Conservation (phyloP, 1,140 invertebrate genomes). For the Trialeurodes vaporariorum region DNA sequence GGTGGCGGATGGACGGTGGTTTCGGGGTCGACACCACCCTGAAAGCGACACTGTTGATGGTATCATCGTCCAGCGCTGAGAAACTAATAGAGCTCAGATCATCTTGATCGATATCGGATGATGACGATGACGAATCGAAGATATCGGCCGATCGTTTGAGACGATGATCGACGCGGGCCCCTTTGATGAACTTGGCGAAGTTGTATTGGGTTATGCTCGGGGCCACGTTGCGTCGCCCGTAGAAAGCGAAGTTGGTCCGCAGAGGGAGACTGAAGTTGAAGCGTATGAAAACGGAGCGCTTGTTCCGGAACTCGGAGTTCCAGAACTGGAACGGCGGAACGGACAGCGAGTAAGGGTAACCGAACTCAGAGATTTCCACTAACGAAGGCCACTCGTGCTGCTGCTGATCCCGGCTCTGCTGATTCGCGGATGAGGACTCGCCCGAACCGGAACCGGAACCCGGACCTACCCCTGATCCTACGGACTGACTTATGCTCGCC, state of each 20-base stretch:
- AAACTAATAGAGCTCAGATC: not conserved
- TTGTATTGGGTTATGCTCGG: slow-evolving; percentile 93
- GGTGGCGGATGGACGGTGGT: not conserved
- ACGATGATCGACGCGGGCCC: slow-evolving; percentile 63
- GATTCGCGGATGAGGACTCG: no score
- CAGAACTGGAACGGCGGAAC: slow-evolving; percentile 83
- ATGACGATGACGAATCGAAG: no score
- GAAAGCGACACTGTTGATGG: no score
- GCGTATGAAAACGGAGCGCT: slow-evolving; percentile 71
- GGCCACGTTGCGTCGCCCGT: slow-evolving; percentile 78
- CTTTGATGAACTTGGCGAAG: slow-evolving; percentile 83
- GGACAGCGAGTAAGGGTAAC: slow-evolving; percentile 61
- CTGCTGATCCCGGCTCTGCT: slow-evolving; percentile 3
- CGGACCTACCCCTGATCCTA: not conserved
- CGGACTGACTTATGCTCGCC: not conserved
- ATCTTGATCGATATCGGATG: slow-evolving; percentile 1
- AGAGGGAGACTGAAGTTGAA: slow-evolving; percentile 82
- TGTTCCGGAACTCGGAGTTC: slow-evolving; percentile 80
- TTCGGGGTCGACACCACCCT: not conserved
- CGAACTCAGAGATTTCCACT: slow-evolving; percentile 65
- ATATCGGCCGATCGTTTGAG: slow-evolving; percentile 37
- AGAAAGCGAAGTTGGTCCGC: slow-evolving; percentile 86
- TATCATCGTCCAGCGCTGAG: not conserved
- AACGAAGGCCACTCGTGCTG: slow-evolving; percentile 64
- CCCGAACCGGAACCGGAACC: not conserved